Base-by-base conservation (phyloP, 2,113 vertebrate genomes). In the Anhinga rufa region DNA sequence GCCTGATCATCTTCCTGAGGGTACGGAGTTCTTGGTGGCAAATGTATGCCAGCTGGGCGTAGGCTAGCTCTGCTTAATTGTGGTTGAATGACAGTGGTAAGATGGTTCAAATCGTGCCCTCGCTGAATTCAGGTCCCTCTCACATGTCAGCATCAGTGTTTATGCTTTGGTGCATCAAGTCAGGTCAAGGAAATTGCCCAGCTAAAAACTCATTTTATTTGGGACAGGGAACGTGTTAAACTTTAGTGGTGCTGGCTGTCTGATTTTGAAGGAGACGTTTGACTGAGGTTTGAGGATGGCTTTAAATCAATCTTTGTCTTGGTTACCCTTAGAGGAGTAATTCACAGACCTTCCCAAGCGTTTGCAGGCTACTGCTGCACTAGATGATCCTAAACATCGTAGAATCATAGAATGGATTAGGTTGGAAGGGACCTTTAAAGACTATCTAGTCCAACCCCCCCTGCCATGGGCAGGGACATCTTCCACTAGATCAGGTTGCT, bases 31-130 rank as follows among this genome's bases (percentile, higher is more conserved):
- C 51, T 71, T 34, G 17, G 17, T 51, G 55, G 25, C 26, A 60
- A 24, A 24, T 1, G 7, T 29, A 31, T 0, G 2, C 20, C 79
- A 61, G 60, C 40, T 79, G 46, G 40, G 42, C 3, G 2, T 15
- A 34, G 68, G 26, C n/a, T 68, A 9, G 10, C 42, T 69, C 44
- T 64, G 69, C 54, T 62, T 86, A 10, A 25, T 9, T 51, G 25
- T 46, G 49, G 29, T 36, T 52, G 49, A 70, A 32, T 60, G 76
- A 15, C 29, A 46, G 75, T 17, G 36, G 51, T 54, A 36, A 61
- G 66, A n/a, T 44, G 61, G 61, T 38, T 36, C 74, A 68, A 21
- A 28, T 60, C 34, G 14, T 24, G 44, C 20, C 72, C 3, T 60
- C 29, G 5, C 6, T n/a, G 65, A 40, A 34, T 54, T 68, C 22